phyloP scores from a whole-genome alignment of 1,140 invertebrate species.

The Kradibia gibbosae region DNA sequence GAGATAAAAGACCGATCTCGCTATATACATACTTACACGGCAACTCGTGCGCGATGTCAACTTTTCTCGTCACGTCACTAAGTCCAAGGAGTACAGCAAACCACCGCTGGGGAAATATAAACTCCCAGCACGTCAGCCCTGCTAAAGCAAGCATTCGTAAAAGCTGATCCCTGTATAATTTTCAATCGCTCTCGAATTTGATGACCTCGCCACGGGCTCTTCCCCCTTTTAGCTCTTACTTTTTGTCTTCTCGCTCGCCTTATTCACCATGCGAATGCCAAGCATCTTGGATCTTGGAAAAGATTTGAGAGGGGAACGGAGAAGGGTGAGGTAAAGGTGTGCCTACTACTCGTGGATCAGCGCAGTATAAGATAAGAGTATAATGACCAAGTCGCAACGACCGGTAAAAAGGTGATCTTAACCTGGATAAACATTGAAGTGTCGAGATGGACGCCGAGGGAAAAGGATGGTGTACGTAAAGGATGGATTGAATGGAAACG shows the following conservation, averaged over 20 bases:
- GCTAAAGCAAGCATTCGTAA: slow-evolving; percentile 68
- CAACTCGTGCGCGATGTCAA: slow-evolving; percentile 41
- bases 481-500: slow-evolving; percentile 50
- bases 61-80: no score
- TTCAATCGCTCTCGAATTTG: slow-evolving; percentile 72
- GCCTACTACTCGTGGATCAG: neutral
- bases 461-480: slow-evolving; percentile 40
- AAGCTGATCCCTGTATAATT: slow-evolving; percentile 74
- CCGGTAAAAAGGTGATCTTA: slow-evolving; percentile 73
- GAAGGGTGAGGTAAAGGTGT: slow-evolving; percentile 18
- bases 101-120: slow-evolving; percentile 17
- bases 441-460: slow-evolving; percentile 53
- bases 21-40: neutral
- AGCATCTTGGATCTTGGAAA: slow-evolving; percentile 37
- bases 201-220: slow-evolving; percentile 68
- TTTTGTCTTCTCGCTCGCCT: slow-evolving; percentile 52
- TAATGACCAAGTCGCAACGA: slow-evolving; percentile 73
- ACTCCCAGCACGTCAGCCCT: slow-evolving; percentile 58
- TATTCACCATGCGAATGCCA: neutral
- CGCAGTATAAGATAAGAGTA: slow-evolving; percentile 66
- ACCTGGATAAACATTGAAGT: slow-evolving; percentile 44
- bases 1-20: neutral
- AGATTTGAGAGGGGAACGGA: no score
- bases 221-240: slow-evolving; percentile 44
- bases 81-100: no score